These are phyloP conservation scores for Colius striatus DNA, from an alignment of 2,113 vertebrate genomes.

Conservation along the genomic window DNA sequence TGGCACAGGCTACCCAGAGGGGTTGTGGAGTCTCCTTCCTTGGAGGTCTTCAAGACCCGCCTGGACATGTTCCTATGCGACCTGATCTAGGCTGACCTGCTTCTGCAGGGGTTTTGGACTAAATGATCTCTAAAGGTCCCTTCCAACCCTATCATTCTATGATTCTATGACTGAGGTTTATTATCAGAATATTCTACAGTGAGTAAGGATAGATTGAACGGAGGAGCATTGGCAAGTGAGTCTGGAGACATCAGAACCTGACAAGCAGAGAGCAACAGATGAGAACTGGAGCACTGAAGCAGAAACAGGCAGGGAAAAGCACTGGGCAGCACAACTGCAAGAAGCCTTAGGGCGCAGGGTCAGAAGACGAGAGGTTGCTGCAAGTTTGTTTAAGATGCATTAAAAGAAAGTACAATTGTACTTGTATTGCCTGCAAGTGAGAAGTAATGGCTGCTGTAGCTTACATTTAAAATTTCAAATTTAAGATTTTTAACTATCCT, in stretches of 20 bases:
- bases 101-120: no score
- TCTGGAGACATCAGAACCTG: background rate
- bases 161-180: background rate
- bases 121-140: no score
- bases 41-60: no score
- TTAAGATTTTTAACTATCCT: background rate
- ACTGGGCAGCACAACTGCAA: background rate
- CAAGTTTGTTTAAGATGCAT: background rate
- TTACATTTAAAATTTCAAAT: background rate
- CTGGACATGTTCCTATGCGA: no score
- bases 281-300: background rate
- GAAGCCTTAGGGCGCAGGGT: background rate
- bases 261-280: background rate
- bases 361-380: background rate
- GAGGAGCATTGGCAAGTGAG: background rate
- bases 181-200: background rate
- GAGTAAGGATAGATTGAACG: background rate
- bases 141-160: no score
- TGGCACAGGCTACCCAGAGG: no score
- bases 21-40: no score
- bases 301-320: fast-evolving
- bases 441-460: background rate
- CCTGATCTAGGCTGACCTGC: no score
- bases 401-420: background rate
- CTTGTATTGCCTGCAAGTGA: background rate